Conservation (phyloP, 2,797 vertebrate genomes). For the Buceros bicornis region DNA sequence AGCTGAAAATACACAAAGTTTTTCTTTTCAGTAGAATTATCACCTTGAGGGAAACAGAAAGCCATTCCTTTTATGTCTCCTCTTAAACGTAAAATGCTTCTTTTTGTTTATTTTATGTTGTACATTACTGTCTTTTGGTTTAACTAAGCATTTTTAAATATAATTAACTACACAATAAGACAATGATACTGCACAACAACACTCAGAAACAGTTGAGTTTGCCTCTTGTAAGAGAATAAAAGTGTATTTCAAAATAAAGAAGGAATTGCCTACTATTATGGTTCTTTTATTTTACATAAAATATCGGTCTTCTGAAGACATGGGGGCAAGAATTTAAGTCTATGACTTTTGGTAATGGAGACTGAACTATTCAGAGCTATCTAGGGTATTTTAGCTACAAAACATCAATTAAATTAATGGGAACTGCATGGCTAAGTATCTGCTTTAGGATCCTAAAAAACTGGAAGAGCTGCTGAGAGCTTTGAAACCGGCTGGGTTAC, state of each 20-base stretch:
- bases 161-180: background rate
- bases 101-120: background rate
- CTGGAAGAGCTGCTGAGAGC: background rate
- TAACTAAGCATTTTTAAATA: background rate
- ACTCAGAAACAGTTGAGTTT: background rate
- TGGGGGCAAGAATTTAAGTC: background rate
- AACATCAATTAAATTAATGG: background rate
- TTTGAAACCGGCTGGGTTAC: slow-evolving; percentile 8
- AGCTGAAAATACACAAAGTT: background rate
- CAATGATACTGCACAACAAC: background rate
- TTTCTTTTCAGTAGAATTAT: background rate
- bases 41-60: background rate
- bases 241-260: background rate
- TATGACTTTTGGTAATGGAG: background rate
- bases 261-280: background rate
- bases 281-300: background rate
- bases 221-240: background rate
- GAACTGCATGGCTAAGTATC: background rate
- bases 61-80: background rate
- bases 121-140: background rate
- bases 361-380: background rate
- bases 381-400: background rate
- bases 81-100: background rate
- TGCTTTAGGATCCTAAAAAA: background rate
- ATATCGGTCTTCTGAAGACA: background rate